Evolutionary conservation across 2,888 invertebrate species (phyloP).

Genomic region (Myopa testacea): DNA sequence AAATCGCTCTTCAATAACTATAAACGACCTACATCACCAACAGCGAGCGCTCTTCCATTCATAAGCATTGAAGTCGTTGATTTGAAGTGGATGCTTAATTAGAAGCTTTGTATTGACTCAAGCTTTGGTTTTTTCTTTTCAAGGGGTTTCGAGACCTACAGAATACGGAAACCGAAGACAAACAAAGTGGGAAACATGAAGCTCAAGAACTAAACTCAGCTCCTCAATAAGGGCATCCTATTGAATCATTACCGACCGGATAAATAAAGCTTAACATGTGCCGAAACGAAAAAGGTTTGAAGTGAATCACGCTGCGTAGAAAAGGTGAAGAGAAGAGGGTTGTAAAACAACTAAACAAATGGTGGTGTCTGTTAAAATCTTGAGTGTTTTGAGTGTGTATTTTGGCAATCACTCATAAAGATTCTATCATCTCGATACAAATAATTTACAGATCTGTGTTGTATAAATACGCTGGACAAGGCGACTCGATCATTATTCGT

Average conservation of each 20-base stretch:
- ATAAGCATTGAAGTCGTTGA: conserved; percentile 9
- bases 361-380: conserved; percentile 29
- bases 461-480: conserved; percentile 44
- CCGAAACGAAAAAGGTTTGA: neutral
- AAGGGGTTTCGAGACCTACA: neutral
- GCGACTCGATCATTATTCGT: conserved; percentile 44
- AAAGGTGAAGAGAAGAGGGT: conserved; percentile 1
- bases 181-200: conserved; percentile 1
- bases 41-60: conserved; percentile 23
- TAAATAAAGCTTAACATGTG: neutral
- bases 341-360: conserved; percentile 34
- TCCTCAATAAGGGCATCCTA: neutral
- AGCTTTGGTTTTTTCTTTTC: neutral
- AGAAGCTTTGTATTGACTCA: neutral
- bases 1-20: neutral
- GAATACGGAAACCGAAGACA: neutral
- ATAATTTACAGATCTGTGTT: conserved; percentile 33
- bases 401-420: conserved; percentile 36
- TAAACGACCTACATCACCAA: neutral
- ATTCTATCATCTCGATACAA: conserved; percentile 31
- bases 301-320: neutral
- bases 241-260: neutral
- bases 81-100: conserved; percentile 28
- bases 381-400: too few species aligned
- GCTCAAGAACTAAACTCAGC: conserved; percentile 2